Base-by-base conservation (phyloP, 2,797 vertebrate species). In the Agapornis canus region DNA sequence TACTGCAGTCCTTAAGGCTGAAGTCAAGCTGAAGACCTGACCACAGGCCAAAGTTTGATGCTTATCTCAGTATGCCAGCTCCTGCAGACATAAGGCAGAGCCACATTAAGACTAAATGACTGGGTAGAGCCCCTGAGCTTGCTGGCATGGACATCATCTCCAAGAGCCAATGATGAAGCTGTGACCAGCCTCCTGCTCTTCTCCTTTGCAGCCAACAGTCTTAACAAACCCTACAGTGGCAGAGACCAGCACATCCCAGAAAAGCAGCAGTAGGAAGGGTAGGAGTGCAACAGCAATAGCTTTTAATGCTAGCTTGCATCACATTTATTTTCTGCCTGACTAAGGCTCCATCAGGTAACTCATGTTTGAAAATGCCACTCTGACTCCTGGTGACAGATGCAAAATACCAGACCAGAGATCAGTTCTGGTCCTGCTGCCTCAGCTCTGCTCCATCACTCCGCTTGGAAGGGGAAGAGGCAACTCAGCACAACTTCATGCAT, bases 391-490 rank as follows among this genome's bases (percentile, higher is more conserved):
- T 2, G 64, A 57, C 27, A 40, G 26, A 15, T 59, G 16, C 39
- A 49, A 83, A 92, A 32, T 6, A 6, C 27, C 60, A 54, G 39
- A 35, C 23, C 11, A 64, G 69, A 54, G 35, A 40, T 48, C 32
- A 59, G 26, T 32, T 15, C 60, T 48, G 43, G 43, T 49, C 29
- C 52, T 6, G 7, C 83, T 76, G 49, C 45, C 69, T 56, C 8
- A 1, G 20, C 45, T 45, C 57, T 32, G 64, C 77, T 75, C 45
- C 32, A 19, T 3, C 1, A 0, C 32, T 27, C 25, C 2, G 0
- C 59, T n/a, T 20, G 18, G 40, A 51, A 37, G 8, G 23, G 13
- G 47, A 63, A 65, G 23, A 22, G 20, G 10, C n/a, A 66, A 42
- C 52, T 51, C 52, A 4, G 10, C 37, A n/a, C 32, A 49, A 6